Percentiles rank a stretch among this genome's conserved stretches.
Conservation (phyloP, 2,797 vertebrate species). For the Yasuhikotakia modesta region DNA sequence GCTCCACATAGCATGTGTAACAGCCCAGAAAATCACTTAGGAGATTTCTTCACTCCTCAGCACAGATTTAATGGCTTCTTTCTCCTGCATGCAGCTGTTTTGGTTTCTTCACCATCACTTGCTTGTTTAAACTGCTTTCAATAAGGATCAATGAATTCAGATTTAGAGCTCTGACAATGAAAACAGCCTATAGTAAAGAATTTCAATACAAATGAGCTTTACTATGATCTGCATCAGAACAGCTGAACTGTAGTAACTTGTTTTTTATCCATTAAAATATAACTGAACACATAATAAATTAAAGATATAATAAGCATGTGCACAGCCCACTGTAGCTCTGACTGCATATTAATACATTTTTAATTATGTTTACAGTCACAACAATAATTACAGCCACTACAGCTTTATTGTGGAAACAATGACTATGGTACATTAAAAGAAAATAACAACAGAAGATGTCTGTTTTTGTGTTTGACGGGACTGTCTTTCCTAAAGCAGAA, state of each 20-base stretch:
- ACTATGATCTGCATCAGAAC: too few relatives aligned
- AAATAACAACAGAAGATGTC: constrained; percentile 12
- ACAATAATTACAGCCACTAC: not conserved
- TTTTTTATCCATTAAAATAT: too few relatives aligned
- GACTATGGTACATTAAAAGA: not conserved
- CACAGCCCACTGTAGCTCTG: too few relatives aligned
- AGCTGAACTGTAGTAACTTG: too few relatives aligned
- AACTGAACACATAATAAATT: too few relatives aligned
- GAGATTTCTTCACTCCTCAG: constrained; percentile 44
- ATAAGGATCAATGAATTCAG: too few relatives aligned
- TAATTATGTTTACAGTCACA: not conserved
- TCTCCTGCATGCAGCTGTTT: constrained; percentile 28
- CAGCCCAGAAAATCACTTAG: constrained; percentile 56
- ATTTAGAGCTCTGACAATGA: too few relatives aligned
- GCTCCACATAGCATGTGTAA: constrained; percentile 43
- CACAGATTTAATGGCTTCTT: constrained; percentile 29
- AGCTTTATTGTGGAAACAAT: not conserved
- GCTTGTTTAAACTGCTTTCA: not conserved
- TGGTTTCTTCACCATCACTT: not conserved
- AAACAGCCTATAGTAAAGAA: too few relatives aligned
- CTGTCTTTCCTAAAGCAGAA: constrained; percentile 32
- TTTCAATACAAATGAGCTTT: too few relatives aligned
- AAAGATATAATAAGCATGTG: too few relatives aligned
- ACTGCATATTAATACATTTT: too few relatives aligned
- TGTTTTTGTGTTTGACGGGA: constrained; percentile 17